Evolutionary conservation across 64 coral and sea anemone species (phyloP).

Genomic region (Acropora yongei): DNA sequence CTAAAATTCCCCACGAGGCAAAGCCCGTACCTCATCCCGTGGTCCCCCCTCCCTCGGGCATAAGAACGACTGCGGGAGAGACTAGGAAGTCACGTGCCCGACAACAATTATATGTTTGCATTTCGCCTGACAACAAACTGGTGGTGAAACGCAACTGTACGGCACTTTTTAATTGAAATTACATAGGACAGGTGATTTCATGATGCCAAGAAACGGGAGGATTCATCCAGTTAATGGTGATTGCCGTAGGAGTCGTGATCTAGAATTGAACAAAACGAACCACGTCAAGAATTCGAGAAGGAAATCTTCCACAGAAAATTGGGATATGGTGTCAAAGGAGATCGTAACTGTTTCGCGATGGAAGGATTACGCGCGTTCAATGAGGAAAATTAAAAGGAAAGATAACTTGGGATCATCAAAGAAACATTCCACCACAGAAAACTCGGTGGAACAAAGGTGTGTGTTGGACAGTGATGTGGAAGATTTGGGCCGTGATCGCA

Average conservation of each 20-base stretch:
- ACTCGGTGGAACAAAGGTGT: constrained; percentile 7
- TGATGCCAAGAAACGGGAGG: constrained; percentile 58
- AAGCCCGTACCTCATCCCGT: too few relatives aligned
- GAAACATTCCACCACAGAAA: background rate
- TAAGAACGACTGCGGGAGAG: too few relatives aligned
- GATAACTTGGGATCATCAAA: background rate
- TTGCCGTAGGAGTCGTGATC: background rate
- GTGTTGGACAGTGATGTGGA: constrained; percentile 90
- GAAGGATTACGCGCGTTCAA: constrained; percentile 49
- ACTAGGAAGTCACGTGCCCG: constrained; percentile 1
- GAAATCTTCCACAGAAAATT: constrained; percentile 16
- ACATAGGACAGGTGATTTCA: background rate
- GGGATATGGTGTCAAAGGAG: constrained; percentile 28
- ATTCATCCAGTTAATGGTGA: constrained; percentile 25
- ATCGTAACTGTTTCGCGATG: constrained; percentile 45
- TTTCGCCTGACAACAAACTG: constrained; percentile 31
- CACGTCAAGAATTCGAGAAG: constrained; percentile 38
- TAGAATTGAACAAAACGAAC: constrained; percentile 54
- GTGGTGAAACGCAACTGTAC: background rate
- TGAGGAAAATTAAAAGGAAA: background rate
- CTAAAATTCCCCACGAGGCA: too few relatives aligned
- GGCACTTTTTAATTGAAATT: background rate
- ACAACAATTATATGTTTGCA: constrained; percentile 9
- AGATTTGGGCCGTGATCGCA: constrained; percentile 67
- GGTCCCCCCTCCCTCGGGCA: too few relatives aligned